Evolutionary conservation across 1,140 invertebrate species (phyloP), one percentile per base, ranked within the genome.

Genomic region (Bombyx mandarina): DNA sequence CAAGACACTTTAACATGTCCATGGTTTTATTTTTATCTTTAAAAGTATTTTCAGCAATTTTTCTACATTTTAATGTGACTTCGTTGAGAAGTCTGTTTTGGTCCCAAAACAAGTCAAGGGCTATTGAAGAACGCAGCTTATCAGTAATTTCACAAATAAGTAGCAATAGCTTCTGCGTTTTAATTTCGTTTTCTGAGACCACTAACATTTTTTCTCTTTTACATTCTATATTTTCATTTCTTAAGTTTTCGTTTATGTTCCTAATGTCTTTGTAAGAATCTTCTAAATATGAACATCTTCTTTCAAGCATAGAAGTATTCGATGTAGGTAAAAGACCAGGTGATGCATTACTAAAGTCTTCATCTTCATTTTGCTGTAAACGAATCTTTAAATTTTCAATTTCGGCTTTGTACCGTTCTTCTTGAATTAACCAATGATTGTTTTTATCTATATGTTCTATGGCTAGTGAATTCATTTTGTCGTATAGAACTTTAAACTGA

Each of bases 361-460:
- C 81, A 46, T 78, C 79, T 54, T 35, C 26, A 35, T 67, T 62
- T 55, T 83, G 56, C 60, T 73, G 70, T 7, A 63, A 6, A 10
- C 56, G 57, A 45, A 5, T 56, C 62, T 74, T 81, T 46, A 88
- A 73, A 65, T 78, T 77, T 72, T 82, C 77, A 51, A 88, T 86
- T 72, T 86, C 69, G 7, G 76, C 75, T 65, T 81, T 88, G 49
- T 86, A 88, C 12, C 77, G 66, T 70, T 88, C 80, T 77, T 89
- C 86, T 69, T 78, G 66, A 57, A 80, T 62, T 18, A 58, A 52
- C 83, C 83, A 89, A 62, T 78, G 76, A 45, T 77, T 84, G 47
- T 74, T 70, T 56, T 82, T 73, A 43, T 79, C 74, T 45, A 62
- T 58, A 47, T 73, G 62, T 54, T 73, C 75, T 44, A 82, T 70